Base-by-base conservation (phyloP, 1,140 invertebrate genomes). In the Halotydeus destructor region DNA sequence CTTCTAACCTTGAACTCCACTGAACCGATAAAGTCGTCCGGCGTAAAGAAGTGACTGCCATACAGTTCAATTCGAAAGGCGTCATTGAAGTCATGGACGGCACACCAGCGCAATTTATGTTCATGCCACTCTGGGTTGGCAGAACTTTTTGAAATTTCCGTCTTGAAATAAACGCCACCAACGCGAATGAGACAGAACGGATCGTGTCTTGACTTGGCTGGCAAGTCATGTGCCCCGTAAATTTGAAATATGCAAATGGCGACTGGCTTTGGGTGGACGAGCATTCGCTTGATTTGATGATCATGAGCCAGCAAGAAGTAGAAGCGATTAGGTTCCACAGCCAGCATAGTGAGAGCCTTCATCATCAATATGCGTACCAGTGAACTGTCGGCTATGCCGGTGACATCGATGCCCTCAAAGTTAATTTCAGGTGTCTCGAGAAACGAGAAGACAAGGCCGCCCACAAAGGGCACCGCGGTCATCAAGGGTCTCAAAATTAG, bases 321-420 rank as follows among this genome's bases (percentile, higher is more conserved):
- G 9, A 43, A 37, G 8, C 22, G 12, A 18, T 36, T 36, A 4
- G 33, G 41, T 5, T 16, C 5, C 3, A 36, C 41, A n/a, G 37
- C 9, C 6, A 8, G 30, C 18, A 3, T 9, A 5, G 30, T 16
- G 11, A 43, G 34, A 9, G 16, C 14, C 6, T 16, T 8, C 18
- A 40, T 9, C 3, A 40, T 11, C 11, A 33, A 28, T 5, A 16
- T 28, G 14, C 22, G 21, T n/a, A 43, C 21, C 19, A 36, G 14
- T 38, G 22, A 3, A 24, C 24, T 33, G 12, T 43, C 41, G 19
- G 41, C 41, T 12, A 43, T n/a, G 16, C 37, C 24, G 5, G 5
- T 32, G 8, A 43, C 22, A 43, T 43, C 37, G 22, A 43, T 39
- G 14, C 41, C 41, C 5, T 36, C 33, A 23, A 37, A 43, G 22